These are phyloP conservation scores for Vulpes ferrilata DNA, from an alignment of 2,113 vertebrate genomes.

Conservation along the genomic window DNA sequence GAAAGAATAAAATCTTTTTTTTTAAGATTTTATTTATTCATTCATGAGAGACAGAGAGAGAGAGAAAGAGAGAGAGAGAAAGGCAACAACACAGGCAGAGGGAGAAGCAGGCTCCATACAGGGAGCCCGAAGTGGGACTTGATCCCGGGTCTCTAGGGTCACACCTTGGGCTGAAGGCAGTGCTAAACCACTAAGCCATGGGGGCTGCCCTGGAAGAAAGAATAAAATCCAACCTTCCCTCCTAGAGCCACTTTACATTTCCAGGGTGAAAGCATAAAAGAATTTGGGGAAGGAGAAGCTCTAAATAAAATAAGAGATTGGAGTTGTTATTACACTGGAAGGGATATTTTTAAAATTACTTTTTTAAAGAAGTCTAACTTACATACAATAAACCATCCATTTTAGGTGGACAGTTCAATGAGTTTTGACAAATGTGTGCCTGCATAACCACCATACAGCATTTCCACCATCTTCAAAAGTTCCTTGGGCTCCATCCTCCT, in stretches of 20 bases:
- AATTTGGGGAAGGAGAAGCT: not conserved
- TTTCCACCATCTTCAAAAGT: not conserved
- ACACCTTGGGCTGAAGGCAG: too few species aligned
- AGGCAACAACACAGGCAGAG: too few species aligned
- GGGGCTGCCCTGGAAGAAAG: not conserved
- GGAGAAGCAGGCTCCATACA: too few species aligned
- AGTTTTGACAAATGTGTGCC: not conserved
- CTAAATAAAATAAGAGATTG: not conserved
- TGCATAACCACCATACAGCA: not conserved
- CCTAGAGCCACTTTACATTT: not conserved
- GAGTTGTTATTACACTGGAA: not conserved
- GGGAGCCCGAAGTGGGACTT: too few species aligned
- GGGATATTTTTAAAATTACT: not conserved
- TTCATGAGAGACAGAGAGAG: too few species aligned
- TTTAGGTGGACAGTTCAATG: not conserved
- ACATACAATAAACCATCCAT: not conserved
- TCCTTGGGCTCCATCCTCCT: not conserved
- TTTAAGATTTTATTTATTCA: too few species aligned
- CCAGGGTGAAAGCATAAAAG: not conserved
- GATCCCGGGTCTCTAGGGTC: too few species aligned
- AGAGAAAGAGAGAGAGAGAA: too few species aligned
- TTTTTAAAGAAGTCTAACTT: not conserved
- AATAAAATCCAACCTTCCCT: not conserved
- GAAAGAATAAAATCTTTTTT: not conserved
- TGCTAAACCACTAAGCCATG: too few species aligned